Evolutionary conservation across 1,140 invertebrate genomes (phyloP), one percentile per base, ranked within the genome.

Genomic region (Drosophila santomea): DNA sequence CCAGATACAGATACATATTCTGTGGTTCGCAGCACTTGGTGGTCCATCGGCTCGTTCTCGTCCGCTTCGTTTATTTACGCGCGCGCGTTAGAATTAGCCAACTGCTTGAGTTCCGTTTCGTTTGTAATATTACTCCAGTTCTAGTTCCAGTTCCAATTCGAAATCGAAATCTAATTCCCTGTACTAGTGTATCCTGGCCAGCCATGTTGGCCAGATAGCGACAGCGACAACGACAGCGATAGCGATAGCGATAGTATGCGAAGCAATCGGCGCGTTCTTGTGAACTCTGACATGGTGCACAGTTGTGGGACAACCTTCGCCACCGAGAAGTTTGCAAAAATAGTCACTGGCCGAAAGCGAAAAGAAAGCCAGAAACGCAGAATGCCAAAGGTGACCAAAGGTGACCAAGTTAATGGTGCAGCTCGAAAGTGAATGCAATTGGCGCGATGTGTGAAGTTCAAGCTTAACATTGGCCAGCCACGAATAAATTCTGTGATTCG

Each of bases 361-460:
- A 73, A 73, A 73, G 69, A 73, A 73, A 69, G 62, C 67, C 51
- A 47, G 38, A 12, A 39, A 28, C 39, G 35, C 63, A 72, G 67
- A 73, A 73, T 73, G 67, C 56, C 68, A 72, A 68, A 69, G 64
- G 67, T 72, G 68, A 48, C 56, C 68, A 72, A 68, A 69, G 64
- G 67, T 72, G 68, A 48, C 35, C 55, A 73, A 72, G 54, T 73
- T 51, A 72, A 72, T 44, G 67, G 69, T 73, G 69, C 55, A 69
- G 67, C 67, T 71, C 20, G 66, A 58, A 50, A 71, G 66, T 72
- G 66, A 72, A 50, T 72, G 66, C 69, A 61, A 39, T 73, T 36
- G 32, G 38, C 36, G 69, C 67, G 69, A 59, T 58, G 66, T 58
- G 64, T 68, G 43, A 57, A 28, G 51, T 71, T 51, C 11, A 51